phyloP scores from a whole-genome alignment of 2,888 invertebrate genomes.

The Drosophila leonis region DNA sequence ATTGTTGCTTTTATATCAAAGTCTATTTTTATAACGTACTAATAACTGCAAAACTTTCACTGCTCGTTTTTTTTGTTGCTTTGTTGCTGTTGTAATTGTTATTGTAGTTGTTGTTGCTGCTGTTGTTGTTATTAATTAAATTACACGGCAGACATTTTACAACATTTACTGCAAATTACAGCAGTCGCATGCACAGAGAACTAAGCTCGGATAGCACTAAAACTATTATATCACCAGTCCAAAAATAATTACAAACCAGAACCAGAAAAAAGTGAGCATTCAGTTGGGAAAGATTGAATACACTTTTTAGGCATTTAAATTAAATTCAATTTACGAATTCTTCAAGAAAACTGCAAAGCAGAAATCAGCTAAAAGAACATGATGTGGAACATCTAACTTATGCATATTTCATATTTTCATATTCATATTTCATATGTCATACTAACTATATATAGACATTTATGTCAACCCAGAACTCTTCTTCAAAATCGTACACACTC shows the following conservation, averaged over 20 bases:
- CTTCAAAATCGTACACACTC: not conserved
- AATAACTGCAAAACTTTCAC: conserved; percentile 82
- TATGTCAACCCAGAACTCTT: too few species aligned
- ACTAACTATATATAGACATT: not conserved
- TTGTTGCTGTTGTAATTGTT: conserved; percentile 31
- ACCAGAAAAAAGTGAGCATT: not conserved
- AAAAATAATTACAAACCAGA: conserved; percentile 58
- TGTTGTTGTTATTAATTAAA: conserved; percentile 76
- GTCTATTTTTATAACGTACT: conserved; percentile 78
- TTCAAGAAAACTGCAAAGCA: too few species aligned
- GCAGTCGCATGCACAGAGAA: conserved; percentile 51
- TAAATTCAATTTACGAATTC: too few species aligned
- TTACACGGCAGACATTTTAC: conserved; percentile 80
- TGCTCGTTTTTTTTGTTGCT: conserved; percentile 64
- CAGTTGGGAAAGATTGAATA: not conserved
- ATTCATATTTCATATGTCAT: not conserved
- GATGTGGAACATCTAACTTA: too few species aligned
- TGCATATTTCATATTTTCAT: too few species aligned
- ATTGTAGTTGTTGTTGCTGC: conserved; percentile 40
- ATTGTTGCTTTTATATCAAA: conserved; percentile 26
- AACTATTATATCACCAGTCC: conserved; percentile 70
- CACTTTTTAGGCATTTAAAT: not conserved
- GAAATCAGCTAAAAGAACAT: not conserved
- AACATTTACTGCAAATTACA: conserved; percentile 81
- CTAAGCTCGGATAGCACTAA: conserved; percentile 28